phyloP scores from a whole-genome alignment of 30 jellyfish, hydroid and myxozoan species.

The Clytia hemisphaerica region DNA sequence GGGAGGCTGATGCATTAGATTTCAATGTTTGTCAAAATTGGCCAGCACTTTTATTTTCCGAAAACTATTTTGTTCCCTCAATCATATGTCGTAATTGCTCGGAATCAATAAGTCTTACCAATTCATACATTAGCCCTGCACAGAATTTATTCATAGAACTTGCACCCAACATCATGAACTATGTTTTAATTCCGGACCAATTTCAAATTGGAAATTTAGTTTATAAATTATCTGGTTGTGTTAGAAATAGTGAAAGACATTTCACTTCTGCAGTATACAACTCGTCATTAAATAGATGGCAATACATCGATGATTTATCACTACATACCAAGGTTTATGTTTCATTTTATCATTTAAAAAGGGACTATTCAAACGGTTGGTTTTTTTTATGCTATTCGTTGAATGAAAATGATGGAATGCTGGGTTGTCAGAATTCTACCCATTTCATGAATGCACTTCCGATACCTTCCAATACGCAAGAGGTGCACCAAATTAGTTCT shows the following conservation, averaged over 20 bases:
- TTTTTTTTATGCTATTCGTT: constrained; percentile 3
- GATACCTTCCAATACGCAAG: too few relatives aligned
- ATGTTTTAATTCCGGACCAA: background rate
- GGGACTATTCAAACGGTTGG: background rate
- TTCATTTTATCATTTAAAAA: background rate
- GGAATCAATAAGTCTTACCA: background rate
- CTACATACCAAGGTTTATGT: background rate
- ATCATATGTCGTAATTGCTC: background rate
- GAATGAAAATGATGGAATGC: too few relatives aligned
- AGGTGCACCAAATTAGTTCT: too few relatives aligned
- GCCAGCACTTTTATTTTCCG: background rate
- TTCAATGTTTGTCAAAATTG: background rate
- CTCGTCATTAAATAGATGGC: too few relatives aligned
- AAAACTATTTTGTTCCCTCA: background rate
- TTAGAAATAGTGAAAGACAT: background rate
- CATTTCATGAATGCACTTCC: too few relatives aligned
- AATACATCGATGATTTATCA: background rate
- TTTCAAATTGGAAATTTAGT: background rate
- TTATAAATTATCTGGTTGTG: background rate
- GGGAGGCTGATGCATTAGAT: background rate
- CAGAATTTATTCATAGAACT: background rate
- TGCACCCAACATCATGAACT: background rate
- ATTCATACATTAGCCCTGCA: background rate
- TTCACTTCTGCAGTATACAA: background rate
- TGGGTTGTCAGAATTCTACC: too few relatives aligned